Base-by-base conservation (phyloP, 2,888 invertebrate genomes). In the Xanthorhoe designata region DNA sequence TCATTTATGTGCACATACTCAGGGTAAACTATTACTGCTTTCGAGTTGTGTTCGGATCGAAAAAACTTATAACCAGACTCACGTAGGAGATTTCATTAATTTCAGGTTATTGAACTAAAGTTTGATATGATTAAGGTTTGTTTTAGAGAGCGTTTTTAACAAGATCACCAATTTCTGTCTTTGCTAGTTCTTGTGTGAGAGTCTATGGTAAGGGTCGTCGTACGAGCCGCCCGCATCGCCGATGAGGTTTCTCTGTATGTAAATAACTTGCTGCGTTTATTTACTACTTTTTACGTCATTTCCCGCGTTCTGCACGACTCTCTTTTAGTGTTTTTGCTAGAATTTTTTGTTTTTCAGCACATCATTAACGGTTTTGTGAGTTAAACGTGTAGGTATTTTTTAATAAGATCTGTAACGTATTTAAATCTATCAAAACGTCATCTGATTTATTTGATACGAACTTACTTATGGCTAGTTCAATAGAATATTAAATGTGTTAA, bases 241-340 rank as follows among this genome's bases (percentile, higher is more conserved):
- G 75, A 82, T 81, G 78, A 77, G 79, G 76, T 80, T 80, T 73
- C 76, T 54, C 77, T 76, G 78, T 75, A 84, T 82, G 81, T 78
- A 83, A 84, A 84, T 83, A 81, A 77, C 74, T 70, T 78, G 79
- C 76, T 76, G 73, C 77, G 78, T 75, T 81, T 82, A 82, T 81
- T 79, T 77, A 74, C 80, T 70, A 74, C 75, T 84, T 83, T 82
- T 82, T 78, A 75, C 78, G 72, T 74, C 73, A 76, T 75, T 79
- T 73, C 74, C 74, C 76, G 71, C 69, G 67, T 71, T 73, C 52
- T 51, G 57, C 29, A n/a, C 53, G 15, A 18, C n/a, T 57, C 61
- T 49, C 32, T 56, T 67, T 63, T 49, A 18, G 15, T 50, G 64
- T 67, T 61, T 70, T 67, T 57, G 42, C 45, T 18, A 45, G 7